Evolutionary conservation across 2,113 vertebrate species (phyloP), one percentile per base, ranked within the genome.

Genomic region (Zootoca vivipara): DNA sequence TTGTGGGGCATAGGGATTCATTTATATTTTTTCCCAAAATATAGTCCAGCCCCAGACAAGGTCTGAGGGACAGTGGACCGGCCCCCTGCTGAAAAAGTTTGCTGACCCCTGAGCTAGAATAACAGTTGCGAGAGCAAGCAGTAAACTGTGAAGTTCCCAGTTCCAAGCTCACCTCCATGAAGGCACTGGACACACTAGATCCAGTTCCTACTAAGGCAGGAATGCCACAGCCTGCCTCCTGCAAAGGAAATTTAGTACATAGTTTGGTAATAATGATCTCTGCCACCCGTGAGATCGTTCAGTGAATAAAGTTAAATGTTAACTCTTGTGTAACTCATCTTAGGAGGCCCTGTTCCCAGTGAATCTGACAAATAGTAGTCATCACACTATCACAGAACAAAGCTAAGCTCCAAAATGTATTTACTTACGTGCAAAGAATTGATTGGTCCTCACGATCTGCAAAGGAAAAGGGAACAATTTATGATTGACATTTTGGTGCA

Each of bases 401-500:
- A 90, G 8, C 0, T 38, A 56, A 30, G 64, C 74, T 3, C 35
- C 4, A 22, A 87, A 16, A 85, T 58, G 28, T 1, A n/a, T 77
- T 90, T 92, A 99, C 99, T 99, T 95, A 99, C 98, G 99, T 99
- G 99, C 99, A 99, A 96, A 99, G 98, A 96, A 99, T 99, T 20
- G 98, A 99, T 94, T 99, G 99, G 96, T 99, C 99, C 96, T 99
- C 99, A 96, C 99, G 98, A 97, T 99, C 99, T 99, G 97, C 85
- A 96, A 96, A 90, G 93, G 75, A 96, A 89, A 95, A 95, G 91
- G 92, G 92, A 92, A 93, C 7, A 94, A 82, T 92, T 7, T 78
- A 86, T 0, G 0, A 85, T 85, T 96, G 58, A 20, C 58, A 62
- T 62, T 62, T 62, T 62, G 3, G 20, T 86, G 6, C 0, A 83